A percentile compares a stretch with the other conserved stretches of the same genome.
Conservation (phyloP, 2,888 invertebrate genomes). For the Apantesis nais region DNA sequence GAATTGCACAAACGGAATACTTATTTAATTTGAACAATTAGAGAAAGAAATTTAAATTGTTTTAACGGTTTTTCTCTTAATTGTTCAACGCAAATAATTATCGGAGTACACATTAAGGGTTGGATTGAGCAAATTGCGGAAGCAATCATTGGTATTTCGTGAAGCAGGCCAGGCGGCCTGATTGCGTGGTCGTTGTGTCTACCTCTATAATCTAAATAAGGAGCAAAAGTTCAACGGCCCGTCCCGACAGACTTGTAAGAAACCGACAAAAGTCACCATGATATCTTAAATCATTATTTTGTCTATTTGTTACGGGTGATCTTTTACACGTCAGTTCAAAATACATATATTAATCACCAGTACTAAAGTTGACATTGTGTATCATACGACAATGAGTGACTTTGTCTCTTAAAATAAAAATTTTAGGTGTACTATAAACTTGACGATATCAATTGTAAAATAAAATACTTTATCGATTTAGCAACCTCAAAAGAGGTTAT, state of each 20-base stretch:
- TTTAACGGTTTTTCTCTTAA: neutral
- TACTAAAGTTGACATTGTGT: neutral
- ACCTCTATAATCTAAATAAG: slow-evolving; percentile 85
- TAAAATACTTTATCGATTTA: neutral
- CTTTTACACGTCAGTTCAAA: slow-evolving; percentile 3
- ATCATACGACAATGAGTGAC: neutral
- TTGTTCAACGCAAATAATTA: neutral
- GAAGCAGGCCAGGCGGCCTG: slow-evolving; percentile 64
- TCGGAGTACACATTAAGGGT: neutral
- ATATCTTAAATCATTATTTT: slow-evolving; percentile 36
- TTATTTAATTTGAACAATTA: neutral
- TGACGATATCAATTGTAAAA: slow-evolving; percentile 4
- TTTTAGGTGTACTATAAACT: slow-evolving; percentile 3
- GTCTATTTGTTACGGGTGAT: slow-evolving; percentile 25
- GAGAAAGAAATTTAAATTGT: neutral
- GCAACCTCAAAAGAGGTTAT: neutral
- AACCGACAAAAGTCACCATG: slow-evolving; percentile 64
- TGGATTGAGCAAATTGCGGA: slow-evolving; percentile 69
- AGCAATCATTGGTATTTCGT: slow-evolving; percentile 76
- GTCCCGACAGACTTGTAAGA: slow-evolving; percentile 70
- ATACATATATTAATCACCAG: slow-evolving; percentile 10
- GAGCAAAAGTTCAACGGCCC: slow-evolving; percentile 84
- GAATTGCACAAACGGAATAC: neutral
- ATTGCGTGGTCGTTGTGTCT: slow-evolving; percentile 78
- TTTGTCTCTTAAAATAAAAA: neutral